Evolutionary conservation across 2,113 vertebrate species (phyloP).

Genomic region (Tupaia tana): DNA sequence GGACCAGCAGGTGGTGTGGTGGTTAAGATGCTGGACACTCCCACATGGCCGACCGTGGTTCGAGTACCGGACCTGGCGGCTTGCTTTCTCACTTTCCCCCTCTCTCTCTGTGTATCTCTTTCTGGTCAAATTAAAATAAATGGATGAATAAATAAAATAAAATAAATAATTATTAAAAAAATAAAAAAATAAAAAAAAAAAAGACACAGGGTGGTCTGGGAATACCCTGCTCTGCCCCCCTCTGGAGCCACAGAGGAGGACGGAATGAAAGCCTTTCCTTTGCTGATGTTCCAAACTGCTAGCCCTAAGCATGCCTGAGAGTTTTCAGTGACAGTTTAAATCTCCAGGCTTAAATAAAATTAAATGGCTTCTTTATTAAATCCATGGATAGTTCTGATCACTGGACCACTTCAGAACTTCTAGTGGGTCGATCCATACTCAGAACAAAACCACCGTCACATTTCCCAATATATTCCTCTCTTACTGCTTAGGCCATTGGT

Average conservation of each 20-base stretch:
- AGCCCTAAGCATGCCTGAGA: background rate
- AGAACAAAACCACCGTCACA: background rate
- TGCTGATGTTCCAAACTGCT: background rate
- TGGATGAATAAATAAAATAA: no score
- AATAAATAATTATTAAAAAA: no score
- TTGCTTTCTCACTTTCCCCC: no score
- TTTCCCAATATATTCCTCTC: background rate
- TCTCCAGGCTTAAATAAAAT: conserved; percentile 5
- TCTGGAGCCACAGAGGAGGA: conserved; percentile 31
- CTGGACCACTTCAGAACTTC: background rate
- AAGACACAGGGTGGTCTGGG: background rate
- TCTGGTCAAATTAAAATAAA: no score
- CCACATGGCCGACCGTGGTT: no score
- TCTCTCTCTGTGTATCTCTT: no score
- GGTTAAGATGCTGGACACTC: no score
- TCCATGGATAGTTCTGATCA: background rate
- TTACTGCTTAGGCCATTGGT: background rate
- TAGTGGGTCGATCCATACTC: background rate
- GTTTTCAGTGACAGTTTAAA: conserved; percentile 34
- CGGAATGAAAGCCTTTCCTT: conserved; percentile 5
- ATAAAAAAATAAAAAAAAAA: no score
- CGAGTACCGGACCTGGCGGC: no score
- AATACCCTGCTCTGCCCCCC: conserved; percentile 7
- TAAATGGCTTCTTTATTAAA: conserved; percentile 1
- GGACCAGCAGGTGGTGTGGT: no score